Conservation (phyloP, 2,797 vertebrate genomes). For the Pampus argenteus region DNA sequence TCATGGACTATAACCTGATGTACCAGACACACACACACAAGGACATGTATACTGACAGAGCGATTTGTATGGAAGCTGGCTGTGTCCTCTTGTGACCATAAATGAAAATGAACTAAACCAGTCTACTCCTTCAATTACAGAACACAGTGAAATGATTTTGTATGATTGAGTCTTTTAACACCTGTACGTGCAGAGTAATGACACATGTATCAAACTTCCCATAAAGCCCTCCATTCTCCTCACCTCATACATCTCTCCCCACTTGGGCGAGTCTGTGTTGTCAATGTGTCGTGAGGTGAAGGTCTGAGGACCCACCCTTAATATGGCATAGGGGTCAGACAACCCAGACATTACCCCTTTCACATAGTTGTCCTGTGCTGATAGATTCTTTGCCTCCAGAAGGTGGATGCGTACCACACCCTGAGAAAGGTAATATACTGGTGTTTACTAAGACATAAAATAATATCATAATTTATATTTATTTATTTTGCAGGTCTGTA, state of each 20-base stretch:
- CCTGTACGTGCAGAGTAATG: background rate
- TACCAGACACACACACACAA: slow-evolving; percentile 71
- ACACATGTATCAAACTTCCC: slow-evolving; percentile 8
- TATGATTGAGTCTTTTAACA: background rate
- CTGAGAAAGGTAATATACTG: slow-evolving; percentile 65
- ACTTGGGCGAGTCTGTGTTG: slow-evolving; percentile 90
- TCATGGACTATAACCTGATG: slow-evolving; percentile 94
- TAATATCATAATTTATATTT: background rate
- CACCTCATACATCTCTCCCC: slow-evolving; percentile 95
- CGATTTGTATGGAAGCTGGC: slow-evolving; percentile 35
- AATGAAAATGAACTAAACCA: slow-evolving; percentile 5
- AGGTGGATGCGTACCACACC: slow-evolving; percentile 93
- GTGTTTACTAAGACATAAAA: background rate
- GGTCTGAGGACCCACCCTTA: slow-evolving; percentile 92
- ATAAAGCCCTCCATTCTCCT: slow-evolving; percentile 21
- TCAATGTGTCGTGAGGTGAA: slow-evolving; percentile 90
- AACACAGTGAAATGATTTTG: slow-evolving; percentile 44
- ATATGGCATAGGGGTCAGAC: slow-evolving; percentile 93
- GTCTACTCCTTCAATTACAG: slow-evolving; percentile 8
- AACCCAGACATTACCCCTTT: slow-evolving; percentile 91
- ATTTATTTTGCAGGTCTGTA: background rate
- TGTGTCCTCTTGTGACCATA: slow-evolving; percentile 13
- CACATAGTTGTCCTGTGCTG: slow-evolving; percentile 90
- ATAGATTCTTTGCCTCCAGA: slow-evolving; percentile 87
- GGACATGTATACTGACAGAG: slow-evolving; percentile 59